phyloP scores from a whole-genome alignment of 2,888 invertebrate species.

The Strigamia maritima region DNA sequence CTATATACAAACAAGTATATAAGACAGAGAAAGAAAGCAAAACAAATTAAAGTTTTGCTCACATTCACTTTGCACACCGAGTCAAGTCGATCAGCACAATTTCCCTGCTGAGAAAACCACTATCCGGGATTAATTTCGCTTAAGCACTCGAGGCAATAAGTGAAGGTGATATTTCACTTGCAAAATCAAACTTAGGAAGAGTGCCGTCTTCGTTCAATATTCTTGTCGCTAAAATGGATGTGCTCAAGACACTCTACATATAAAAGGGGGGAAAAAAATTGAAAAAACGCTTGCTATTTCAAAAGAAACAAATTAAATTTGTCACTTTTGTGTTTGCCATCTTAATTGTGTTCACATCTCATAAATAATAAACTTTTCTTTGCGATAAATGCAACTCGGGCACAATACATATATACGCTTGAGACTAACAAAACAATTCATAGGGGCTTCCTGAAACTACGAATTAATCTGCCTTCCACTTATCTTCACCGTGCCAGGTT shows the following conservation, averaged over 20 bases:
- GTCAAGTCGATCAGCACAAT: conserved; percentile 28
- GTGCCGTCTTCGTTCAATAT: conserved; percentile 15
- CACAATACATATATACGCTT: background rate
- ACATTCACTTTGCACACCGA: conserved; percentile 11
- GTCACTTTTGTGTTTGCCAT: conserved; percentile 1
- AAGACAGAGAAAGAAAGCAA: background rate
- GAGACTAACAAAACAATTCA: conserved; percentile 11
- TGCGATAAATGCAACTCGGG: conserved; percentile 9
- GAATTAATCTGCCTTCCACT: conserved; percentile 39
- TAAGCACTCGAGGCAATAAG: conserved; percentile 34
- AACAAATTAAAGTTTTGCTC: conserved; percentile 29
- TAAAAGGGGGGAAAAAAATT: background rate
- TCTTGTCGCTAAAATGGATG: background rate
- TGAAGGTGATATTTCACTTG: conserved; percentile 30
- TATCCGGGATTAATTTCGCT: conserved; percentile 30
- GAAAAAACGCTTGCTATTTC: background rate
- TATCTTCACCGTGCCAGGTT: conserved; percentile 40
- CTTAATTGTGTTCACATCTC: conserved; percentile 2
- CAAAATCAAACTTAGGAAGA: conserved; percentile 11
- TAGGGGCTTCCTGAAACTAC: conserved; percentile 27
- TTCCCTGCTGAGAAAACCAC: conserved; percentile 32
- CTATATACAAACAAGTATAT: background rate
- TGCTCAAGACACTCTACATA: background rate
- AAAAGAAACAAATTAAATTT: conserved; percentile 13
- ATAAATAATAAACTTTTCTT: conserved; percentile 2